Conservation (phyloP, 2,797 vertebrate genomes). For the Mallotus villosus region DNA sequence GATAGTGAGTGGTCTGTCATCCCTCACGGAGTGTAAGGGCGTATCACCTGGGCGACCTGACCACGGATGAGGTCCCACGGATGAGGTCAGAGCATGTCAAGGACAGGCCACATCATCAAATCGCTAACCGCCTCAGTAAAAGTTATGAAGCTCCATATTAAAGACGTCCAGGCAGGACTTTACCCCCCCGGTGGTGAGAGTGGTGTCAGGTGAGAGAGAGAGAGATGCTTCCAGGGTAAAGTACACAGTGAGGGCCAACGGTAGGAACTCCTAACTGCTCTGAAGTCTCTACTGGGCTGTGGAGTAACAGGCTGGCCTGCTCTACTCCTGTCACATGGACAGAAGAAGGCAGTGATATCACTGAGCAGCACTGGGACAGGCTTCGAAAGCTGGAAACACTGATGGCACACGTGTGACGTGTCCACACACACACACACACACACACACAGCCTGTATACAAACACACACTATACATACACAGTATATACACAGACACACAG, state of each 20-base stretch:
- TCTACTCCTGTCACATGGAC: no score
- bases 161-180: background rate
- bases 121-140: background rate
- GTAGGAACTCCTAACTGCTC: background rate
- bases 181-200: background rate
- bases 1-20: background rate
- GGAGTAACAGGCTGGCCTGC: background rate
- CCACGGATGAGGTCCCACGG: no score
- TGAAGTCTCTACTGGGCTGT: background rate
- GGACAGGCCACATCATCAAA: background rate
- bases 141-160: background rate
- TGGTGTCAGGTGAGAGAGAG: background rate
- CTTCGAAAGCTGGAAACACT: background rate
- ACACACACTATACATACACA: slow-evolving; percentile 1
- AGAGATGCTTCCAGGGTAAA: background rate
- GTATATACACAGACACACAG: slow-evolving; percentile 7
- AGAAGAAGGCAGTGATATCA: slow-evolving; percentile 11
- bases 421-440: background rate
- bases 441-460: background rate
- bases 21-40: background rate
- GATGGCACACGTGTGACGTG: background rate
- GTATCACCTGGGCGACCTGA: no score
- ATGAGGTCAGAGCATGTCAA: background rate
- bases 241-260: background rate
- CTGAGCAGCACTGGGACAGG: slow-evolving; percentile 3